phyloP scores from a whole-genome alignment of 2,888 invertebrate species.

The Eupithecia subumbrata region DNA sequence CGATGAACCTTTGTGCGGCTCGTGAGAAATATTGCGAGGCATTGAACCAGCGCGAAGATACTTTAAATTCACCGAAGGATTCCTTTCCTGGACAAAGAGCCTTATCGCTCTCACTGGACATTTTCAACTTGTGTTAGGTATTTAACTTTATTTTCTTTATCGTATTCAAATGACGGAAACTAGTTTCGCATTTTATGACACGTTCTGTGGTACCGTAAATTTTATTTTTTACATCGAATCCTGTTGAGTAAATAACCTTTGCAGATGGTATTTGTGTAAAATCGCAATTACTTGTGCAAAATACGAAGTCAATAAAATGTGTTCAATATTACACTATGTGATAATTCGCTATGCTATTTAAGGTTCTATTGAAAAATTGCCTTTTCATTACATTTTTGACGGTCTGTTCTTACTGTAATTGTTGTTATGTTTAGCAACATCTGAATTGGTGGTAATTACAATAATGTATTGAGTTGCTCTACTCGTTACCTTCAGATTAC shows the following conservation, averaged over 20 bases:
- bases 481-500: constrained; percentile 19
- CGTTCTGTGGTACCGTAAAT: constrained; percentile 3
- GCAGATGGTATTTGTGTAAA: constrained; percentile 47
- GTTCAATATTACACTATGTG: constrained; percentile 25
- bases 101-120: constrained; percentile 35
- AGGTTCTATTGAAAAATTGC: constrained; percentile 14
- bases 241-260: constrained; percentile 23
- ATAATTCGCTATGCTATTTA: constrained; percentile 54
- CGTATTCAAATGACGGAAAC: constrained; percentile 31
- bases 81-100: constrained; percentile 59
- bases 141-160: constrained; percentile 34
- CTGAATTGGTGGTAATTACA: constrained; percentile 9
- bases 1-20: constrained; percentile 63
- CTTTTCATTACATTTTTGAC: constrained; percentile 43
- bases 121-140: constrained; percentile 28
- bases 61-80: constrained; percentile 70
- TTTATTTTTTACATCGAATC: neutral
- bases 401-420: constrained; percentile 1
- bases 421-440: constrained; percentile 11
- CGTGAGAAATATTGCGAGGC: constrained; percentile 68
- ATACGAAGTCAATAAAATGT: constrained; percentile 51
- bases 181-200: constrained; percentile 14
- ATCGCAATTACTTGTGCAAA: constrained; percentile 61
- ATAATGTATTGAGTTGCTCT: constrained; percentile 17
- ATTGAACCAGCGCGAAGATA: constrained; percentile 61